Base-by-base conservation (phyloP, 2,888 invertebrate species). In the Noctua comes region DNA sequence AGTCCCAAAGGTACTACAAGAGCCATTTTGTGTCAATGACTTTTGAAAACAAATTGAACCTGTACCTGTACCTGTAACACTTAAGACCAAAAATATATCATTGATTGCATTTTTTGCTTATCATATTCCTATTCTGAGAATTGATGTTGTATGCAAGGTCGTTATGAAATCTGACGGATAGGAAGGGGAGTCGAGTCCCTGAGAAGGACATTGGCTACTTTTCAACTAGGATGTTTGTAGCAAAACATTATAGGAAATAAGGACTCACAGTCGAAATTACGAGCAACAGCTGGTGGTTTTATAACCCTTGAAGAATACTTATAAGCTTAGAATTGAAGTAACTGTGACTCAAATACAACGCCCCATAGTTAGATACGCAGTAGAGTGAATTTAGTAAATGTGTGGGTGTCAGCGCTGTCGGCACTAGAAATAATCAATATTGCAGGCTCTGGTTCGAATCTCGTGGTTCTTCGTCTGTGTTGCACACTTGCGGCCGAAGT, bases 401-500 rank as follows among this genome's bases (percentile, higher is more conserved):
- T 87, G 86, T 83, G 73, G 75, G 80, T 82, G 79, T 85, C 76
- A 88, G 88, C 86, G 83, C 79, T 88, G 90, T 89, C 90, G 89
- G 88, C 90, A 90, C 91, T 92, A 91, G 93, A 91, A 93, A 93
- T 95, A 95, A 96, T 96, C 95, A 95, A 96, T 96, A 96, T 93
- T 94, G 94, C 95, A 96, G 91, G 92, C 91, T 93, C 90, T 91
- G 90, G 92, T 94, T 93, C 90, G 79, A 94, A 95, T 94, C 93
- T 94, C 92, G 91, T 91, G 91, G 93, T 93, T 92, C 92, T 91
- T 91, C 90, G 93, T 92, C 92, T 93, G 92, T 93, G 93, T 91
- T 96, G 96, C 96, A 96, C 93, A 95, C 93, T 95, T 95, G 95
- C 93, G 95, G 93, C 93, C 93, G 90, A 93, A 95, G 93, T 94